A percentile compares a stretch with the other conserved stretches of the same genome.
These are phyloP conservation scores for Kuschelorhynchus macadamiae DNA, from an alignment of 2,888 invertebrate genomes.

Conservation along the genomic window DNA sequence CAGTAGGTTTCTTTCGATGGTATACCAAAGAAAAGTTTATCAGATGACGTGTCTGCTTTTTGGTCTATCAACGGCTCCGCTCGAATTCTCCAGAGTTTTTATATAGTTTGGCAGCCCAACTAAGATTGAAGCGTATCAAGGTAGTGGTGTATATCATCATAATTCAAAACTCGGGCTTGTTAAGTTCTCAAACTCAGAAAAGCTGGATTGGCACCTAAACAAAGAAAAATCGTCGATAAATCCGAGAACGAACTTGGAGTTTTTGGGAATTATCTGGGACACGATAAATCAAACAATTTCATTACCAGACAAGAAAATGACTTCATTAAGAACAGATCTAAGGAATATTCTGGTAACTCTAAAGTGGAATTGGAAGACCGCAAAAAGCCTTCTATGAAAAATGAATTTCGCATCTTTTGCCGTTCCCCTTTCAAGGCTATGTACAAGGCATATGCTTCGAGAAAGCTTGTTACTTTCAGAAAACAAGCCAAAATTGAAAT, in stretches of 20 bases:
- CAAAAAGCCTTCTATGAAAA: slow-evolving; percentile 30
- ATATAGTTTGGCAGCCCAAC: slow-evolving; percentile 36
- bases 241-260: slow-evolving; percentile 31
- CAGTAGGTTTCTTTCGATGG: slow-evolving; percentile 32
- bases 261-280: slow-evolving; percentile 47
- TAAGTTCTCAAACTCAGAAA: slow-evolving; percentile 31
- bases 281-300: slow-evolving; percentile 24
- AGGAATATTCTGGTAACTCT: slow-evolving; percentile 1
- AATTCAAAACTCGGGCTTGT: slow-evolving; percentile 18
- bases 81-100: slow-evolving; percentile 32
- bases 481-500: slow-evolving; percentile 11
- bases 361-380: slow-evolving; percentile 31
- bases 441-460: no score
- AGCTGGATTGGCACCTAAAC: slow-evolving; percentile 46
- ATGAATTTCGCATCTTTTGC: slow-evolving; percentile 40
- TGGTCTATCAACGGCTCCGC: slow-evolving; percentile 44
- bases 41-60: slow-evolving; percentile 42
- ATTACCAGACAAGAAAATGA: slow-evolving; percentile 21
- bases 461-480: slow-evolving; percentile 16
- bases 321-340: slow-evolving; percentile 16
- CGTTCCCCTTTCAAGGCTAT: slow-evolving; percentile 42
- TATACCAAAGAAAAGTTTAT: slow-evolving; percentile 20
- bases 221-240: slow-evolving; percentile 34
- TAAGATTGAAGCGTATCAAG: slow-evolving; percentile 24
- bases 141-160: slow-evolving; percentile 37